Evolutionary conservation across 2,113 vertebrate genomes (phyloP), one percentile per base, ranked within the genome.

Genomic region (Archilochus colubris): DNA sequence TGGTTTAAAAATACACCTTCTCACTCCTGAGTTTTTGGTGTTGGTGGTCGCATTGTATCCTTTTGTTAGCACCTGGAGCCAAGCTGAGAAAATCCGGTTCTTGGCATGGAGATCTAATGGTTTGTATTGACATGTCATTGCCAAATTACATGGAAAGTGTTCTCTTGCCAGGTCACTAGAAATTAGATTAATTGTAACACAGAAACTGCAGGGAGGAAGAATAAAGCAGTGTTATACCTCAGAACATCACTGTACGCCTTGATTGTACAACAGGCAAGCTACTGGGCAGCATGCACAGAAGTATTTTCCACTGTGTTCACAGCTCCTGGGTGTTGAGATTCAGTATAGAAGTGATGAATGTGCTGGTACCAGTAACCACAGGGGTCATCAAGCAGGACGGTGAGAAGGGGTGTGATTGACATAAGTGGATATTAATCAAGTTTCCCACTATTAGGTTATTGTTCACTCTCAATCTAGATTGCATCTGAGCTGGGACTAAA

Each of bases 111-210:
- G 91, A 62, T 44, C 46, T 36, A 90, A 84, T 74, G 92, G 85
- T 70, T 86, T 2, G 3, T 88, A 72, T 93, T 2, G 1, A 69
- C 10, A 2, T 86, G 73, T 89, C 13, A 1, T 86, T 96, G 94
- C 96, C 95, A 95, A 91, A 86, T 91, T 94, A 91, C 88, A 86
- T 68, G 57, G 83, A 93, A 91, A 92, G 79, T 14, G 0, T 91
- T 85, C 77, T 78, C 66, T 82, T 94, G 92, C 80, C 93, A 94
- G 93, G 82, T 95, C 84, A 88, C 53, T 96, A 93, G 82, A 96
- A 96, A 97, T 97, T 96, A 94, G 95, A 95, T 96, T 96, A 97
- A 96, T 97, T 96, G 94, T 96, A 96, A 86, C 94, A 93, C 89
- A 82, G 80, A 88, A 94, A 75, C 66, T 74, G 46, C 50, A 18